These are phyloP conservation scores for Lontra canadensis DNA, from an alignment of 2,113 vertebrate species.

Conservation along the genomic window DNA sequence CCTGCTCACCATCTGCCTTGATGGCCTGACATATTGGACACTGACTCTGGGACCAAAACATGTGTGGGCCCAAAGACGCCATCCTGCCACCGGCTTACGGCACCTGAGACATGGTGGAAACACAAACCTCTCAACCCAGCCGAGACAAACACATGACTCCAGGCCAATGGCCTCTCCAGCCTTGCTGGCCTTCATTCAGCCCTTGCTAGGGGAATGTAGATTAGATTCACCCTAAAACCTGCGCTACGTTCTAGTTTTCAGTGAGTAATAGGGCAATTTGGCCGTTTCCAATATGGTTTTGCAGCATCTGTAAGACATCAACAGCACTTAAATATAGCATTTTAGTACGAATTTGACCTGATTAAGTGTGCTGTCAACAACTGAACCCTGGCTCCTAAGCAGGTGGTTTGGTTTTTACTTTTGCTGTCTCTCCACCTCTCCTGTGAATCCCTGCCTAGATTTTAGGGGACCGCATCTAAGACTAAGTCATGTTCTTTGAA, in stretches of 20 bases:
- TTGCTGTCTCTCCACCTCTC: neutral
- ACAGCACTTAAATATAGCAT: neutral
- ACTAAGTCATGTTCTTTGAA: conserved; percentile 42
- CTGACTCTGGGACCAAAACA: conserved; percentile 86
- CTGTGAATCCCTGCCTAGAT: neutral
- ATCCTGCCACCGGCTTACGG: conserved; percentile 19
- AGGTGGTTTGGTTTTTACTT: conserved; percentile 22
- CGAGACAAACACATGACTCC: neutral
- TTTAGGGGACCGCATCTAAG: neutral
- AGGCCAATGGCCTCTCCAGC: neutral
- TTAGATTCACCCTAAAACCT: neutral
- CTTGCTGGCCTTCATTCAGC: neutral
- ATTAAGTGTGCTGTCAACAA: conserved; percentile 20
- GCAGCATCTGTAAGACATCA: neutral
- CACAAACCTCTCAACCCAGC: conserved; percentile 45
- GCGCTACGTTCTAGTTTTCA: neutral
- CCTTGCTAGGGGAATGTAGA: neutral
- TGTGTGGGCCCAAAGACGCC: conserved; percentile 79
- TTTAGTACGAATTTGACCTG: neutral
- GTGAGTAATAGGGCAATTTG: neutral
- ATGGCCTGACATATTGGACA: conserved; percentile 90
- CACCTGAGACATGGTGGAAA: conserved; percentile 36
- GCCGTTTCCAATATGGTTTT: neutral
- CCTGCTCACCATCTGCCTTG: conserved; percentile 90
- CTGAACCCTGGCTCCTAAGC: neutral